Conservation (phyloP, 2,888 invertebrate genomes). For the Helicoverpa assulta region DNA sequence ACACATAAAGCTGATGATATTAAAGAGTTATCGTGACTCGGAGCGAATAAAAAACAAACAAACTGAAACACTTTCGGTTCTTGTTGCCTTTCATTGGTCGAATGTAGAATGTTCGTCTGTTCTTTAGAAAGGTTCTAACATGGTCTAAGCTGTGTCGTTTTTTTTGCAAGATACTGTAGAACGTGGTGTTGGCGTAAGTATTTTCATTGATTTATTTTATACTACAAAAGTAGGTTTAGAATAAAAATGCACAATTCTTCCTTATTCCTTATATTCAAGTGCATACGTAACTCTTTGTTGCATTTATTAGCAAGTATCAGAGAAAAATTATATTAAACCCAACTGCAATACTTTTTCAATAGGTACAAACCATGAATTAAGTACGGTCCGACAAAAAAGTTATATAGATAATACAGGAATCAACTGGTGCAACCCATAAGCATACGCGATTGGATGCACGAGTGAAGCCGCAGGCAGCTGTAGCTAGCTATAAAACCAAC, state of each 20-base stretch:
- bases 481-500: slow-evolving; percentile 77
- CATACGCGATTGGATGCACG: slow-evolving; percentile 7
- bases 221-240: too few species aligned
- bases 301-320: too few species aligned
- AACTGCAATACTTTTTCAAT: too few species aligned
- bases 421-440: background rate
- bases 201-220: too few species aligned
- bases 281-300: too few species aligned
- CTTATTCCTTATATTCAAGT: too few species aligned
- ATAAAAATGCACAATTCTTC: too few species aligned
- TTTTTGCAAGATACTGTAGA: too few species aligned
- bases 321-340: too few species aligned
- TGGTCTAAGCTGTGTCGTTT: background rate
- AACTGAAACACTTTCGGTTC: slow-evolving; percentile 68
- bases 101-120: slow-evolving; percentile 8
- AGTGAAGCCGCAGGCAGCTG: slow-evolving; percentile 16
- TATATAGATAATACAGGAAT: background rate
- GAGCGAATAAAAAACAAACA: slow-evolving; percentile 69
- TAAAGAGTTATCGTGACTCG: slow-evolving; percentile 66
- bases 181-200: too few species aligned
- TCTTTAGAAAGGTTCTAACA: slow-evolving; percentile 2
- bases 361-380: too few species aligned
- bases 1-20: slow-evolving; percentile 74
- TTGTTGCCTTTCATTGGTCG: slow-evolving; percentile 64
- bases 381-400: background rate